Evolutionary conservation across 2,113 vertebrate genomes (phyloP).

Genomic region (Anoplopoma fimbria): DNA sequence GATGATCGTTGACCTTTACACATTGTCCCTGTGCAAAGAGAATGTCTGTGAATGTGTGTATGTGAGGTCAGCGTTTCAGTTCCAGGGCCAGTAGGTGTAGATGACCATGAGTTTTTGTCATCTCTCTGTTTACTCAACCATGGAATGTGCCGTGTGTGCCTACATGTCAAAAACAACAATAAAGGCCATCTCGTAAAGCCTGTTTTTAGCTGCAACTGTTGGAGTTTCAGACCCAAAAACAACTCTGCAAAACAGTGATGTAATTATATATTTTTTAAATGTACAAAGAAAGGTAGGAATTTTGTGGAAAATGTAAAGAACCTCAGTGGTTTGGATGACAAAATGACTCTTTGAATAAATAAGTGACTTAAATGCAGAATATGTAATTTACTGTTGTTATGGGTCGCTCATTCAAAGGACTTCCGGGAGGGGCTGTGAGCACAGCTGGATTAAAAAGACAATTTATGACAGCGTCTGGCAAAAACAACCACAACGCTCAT

Average conservation of each 20-base stretch:
- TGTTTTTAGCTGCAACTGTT: neutral
- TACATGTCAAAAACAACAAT: conserved; percentile 29
- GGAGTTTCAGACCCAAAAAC: neutral
- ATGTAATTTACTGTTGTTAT: neutral
- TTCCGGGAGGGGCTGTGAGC: neutral
- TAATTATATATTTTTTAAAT: neutral
- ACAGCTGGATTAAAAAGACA: neutral
- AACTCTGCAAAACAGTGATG: neutral
- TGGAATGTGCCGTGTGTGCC: conserved; percentile 66
- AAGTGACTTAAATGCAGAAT: neutral
- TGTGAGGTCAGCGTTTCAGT: conserved; percentile 41
- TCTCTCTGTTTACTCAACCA: conserved; percentile 36
- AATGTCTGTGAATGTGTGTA: neutral
- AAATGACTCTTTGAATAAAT: neutral
- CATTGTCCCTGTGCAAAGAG: neutral
- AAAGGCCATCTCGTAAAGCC: conserved; percentile 8
- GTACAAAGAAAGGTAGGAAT: neutral
- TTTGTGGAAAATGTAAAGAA: neutral
- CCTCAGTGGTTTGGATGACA: neutral
- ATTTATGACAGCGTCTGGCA: neutral
- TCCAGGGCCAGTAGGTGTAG: conserved; percentile 4
- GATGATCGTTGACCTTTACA: conserved; percentile 43
- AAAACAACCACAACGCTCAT: neutral
- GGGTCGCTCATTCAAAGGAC: neutral
- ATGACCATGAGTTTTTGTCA: conserved; percentile 8